Percentiles rank a stretch among this genome's conserved stretches.
Conservation (phyloP, 1,140 invertebrate genomes). For the Brachionus koreanus region DNA sequence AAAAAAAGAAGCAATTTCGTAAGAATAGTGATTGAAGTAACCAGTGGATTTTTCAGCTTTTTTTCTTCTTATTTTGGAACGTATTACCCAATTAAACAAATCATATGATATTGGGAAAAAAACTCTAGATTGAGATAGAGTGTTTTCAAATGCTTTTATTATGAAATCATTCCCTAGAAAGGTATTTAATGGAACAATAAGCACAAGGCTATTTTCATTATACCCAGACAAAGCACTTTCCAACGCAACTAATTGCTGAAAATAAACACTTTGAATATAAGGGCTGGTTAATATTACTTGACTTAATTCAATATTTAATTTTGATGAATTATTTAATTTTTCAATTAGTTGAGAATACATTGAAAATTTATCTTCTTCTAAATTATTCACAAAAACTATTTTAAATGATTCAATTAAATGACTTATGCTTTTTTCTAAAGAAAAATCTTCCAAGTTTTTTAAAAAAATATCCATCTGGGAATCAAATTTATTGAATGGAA, state of each 20-base stretch:
- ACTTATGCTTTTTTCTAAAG: not conserved
- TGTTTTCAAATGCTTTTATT: not conserved
- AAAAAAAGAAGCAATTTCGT: not conserved
- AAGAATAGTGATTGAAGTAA: not conserved
- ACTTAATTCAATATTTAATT: not conserved
- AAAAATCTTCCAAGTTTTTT: not conserved
- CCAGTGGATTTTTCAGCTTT: not conserved
- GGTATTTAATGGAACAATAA: not conserved
- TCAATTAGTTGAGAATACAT: not conserved
- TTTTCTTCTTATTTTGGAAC: not conserved
- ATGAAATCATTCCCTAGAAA: not conserved
- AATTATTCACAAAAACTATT: not conserved
- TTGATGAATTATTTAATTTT: not conserved
- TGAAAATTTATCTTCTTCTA: not conserved
- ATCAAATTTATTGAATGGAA: not conserved
- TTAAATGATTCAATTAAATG: not conserved
- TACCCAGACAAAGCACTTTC: not conserved
- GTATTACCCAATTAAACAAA: not conserved
- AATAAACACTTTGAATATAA: not conserved
- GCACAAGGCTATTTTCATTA: not conserved
- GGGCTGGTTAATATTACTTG: not conserved
- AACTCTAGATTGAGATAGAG: not conserved
- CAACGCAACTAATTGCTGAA: not conserved
- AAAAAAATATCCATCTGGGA: not conserved
- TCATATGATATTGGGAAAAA: not conserved